phyloP scores from a whole-genome alignment of 2,113 vertebrate genomes.

The Conger conger region DNA sequence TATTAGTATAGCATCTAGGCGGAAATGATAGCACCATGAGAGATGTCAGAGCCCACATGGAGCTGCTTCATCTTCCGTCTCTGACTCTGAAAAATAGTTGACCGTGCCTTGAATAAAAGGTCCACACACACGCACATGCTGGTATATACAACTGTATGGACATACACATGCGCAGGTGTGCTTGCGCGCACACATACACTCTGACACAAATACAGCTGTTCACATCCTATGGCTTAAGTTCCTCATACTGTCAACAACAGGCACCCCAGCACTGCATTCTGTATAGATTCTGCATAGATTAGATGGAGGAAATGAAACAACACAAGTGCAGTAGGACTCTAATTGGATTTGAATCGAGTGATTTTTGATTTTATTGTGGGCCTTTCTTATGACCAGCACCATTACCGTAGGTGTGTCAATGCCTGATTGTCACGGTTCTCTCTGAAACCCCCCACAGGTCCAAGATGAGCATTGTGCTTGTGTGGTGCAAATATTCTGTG shows the following conservation, averaged over 20 bases:
- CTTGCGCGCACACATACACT: background rate
- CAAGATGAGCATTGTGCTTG: background rate
- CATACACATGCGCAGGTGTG: background rate
- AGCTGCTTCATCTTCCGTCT: slow-evolving; percentile 42
- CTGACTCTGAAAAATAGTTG: slow-evolving; percentile 35
- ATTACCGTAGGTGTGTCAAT: background rate
- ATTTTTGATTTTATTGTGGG: background rate
- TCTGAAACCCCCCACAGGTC: background rate
- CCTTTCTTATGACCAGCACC: background rate
- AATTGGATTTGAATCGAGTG: background rate
- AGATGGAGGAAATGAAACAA: background rate
- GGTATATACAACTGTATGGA: background rate
- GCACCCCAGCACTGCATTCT: too few relatives aligned
- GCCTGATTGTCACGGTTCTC: background rate
- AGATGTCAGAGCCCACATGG: slow-evolving; percentile 41
- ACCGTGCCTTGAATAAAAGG: slow-evolving; percentile 36
- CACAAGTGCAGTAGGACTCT: background rate
- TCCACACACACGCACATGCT: background rate
- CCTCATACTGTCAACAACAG: background rate
- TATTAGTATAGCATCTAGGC: slow-evolving; percentile 59
- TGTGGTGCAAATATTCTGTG: background rate
- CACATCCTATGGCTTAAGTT: background rate
- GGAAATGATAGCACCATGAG: slow-evolving; percentile 57
- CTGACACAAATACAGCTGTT: background rate
- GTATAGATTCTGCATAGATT: background rate